phyloP scores from a whole-genome alignment of 37 sponge, comb jelly and placozoan genomes.

The Agelas oroides region DNA sequence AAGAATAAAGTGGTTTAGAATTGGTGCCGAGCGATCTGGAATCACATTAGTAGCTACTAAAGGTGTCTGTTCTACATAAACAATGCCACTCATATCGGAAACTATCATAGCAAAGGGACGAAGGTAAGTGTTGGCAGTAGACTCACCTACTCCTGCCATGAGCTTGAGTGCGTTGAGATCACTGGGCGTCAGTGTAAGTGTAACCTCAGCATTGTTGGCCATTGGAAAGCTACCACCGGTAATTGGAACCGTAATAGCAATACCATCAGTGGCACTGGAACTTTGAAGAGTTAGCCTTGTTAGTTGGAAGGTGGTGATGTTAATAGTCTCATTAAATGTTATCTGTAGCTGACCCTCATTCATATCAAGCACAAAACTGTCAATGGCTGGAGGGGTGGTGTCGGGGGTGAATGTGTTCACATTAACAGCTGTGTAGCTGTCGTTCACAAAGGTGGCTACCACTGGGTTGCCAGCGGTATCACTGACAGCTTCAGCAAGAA shows the following conservation, averaged over 20 bases:
- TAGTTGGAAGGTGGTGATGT: slow-evolving; percentile 52
- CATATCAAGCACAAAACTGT: slow-evolving; percentile 65
- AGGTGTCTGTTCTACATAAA: background rate
- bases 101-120: slow-evolving; percentile 37
- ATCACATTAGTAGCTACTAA: slow-evolving; percentile 46
- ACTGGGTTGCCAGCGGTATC: slow-evolving; percentile 65
- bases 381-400: slow-evolving; percentile 60
- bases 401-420: slow-evolving; percentile 64
- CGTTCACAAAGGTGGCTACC: slow-evolving; percentile 33
- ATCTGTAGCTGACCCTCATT: slow-evolving; percentile 48
- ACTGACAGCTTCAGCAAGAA: slow-evolving; percentile 59
- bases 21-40: slow-evolving; percentile 71
- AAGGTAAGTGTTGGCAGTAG: slow-evolving; percentile 63
- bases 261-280: background rate
- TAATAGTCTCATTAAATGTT: slow-evolving; percentile 76
- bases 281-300: slow-evolving; percentile 61
- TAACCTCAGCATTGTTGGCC: slow-evolving; percentile 19
- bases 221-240: slow-evolving; percentile 47
- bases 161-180: slow-evolving; percentile 54
- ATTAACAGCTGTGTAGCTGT: slow-evolving; percentile 17
- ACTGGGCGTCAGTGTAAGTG: slow-evolving; percentile 7
- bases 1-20: slow-evolving; percentile 50
- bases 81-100: slow-evolving; percentile 54
- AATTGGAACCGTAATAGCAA: background rate
- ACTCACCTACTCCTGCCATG: slow-evolving; percentile 35